A percentile compares a stretch with the other conserved stretches of the same genome.
These are phyloP conservation scores for Zoanthus sociatus DNA, from an alignment of 92 coral and sea anemone species.

Conservation along the genomic window DNA sequence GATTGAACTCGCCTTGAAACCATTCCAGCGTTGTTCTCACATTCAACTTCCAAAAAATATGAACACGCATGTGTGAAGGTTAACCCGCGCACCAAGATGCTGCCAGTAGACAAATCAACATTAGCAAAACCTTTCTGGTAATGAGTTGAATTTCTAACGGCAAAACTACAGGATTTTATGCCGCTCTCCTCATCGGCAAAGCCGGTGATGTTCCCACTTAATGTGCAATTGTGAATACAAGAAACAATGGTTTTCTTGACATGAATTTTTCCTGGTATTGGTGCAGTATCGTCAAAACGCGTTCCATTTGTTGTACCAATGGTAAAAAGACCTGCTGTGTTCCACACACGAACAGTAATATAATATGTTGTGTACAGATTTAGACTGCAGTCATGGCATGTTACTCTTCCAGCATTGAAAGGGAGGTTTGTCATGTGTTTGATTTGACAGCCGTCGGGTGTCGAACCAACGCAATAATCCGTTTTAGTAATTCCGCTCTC, in stretches of 20 bases:
- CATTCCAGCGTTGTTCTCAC: slow-evolving; percentile 75
- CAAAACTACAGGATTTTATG: slow-evolving; percentile 61
- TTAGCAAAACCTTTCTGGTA: slow-evolving; percentile 44
- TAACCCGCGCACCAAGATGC: slow-evolving; percentile 57
- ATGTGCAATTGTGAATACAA: slow-evolving; percentile 66
- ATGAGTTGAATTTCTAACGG: slow-evolving; percentile 57
- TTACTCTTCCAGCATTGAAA: slow-evolving; percentile 55
- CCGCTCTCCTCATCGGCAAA: slow-evolving; percentile 86
- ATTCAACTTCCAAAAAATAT: slow-evolving; percentile 68
- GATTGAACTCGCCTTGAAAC: slow-evolving; percentile 56
- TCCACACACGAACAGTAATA: slow-evolving; percentile 86
- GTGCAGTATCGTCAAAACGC: slow-evolving; percentile 81
- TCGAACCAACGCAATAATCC: slow-evolving; percentile 92
- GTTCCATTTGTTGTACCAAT: slow-evolving; percentile 75
- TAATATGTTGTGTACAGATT: slow-evolving; percentile 69
- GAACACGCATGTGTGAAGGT: slow-evolving; percentile 61
- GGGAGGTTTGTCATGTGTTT: slow-evolving; percentile 75
- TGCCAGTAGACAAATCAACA: slow-evolving; percentile 30
- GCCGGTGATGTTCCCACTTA: slow-evolving; percentile 60
- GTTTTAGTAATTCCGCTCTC: slow-evolving; percentile 78
- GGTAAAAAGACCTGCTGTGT: slow-evolving; percentile 83
- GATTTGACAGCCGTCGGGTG: slow-evolving; percentile 79
- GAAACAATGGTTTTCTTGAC: slow-evolving; percentile 49
- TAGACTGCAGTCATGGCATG: slow-evolving; percentile 81
- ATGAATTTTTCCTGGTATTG: slow-evolving; percentile 59